phyloP scores from a whole-genome alignment of 2,888 invertebrate genomes.

The Lysandra coridon region DNA sequence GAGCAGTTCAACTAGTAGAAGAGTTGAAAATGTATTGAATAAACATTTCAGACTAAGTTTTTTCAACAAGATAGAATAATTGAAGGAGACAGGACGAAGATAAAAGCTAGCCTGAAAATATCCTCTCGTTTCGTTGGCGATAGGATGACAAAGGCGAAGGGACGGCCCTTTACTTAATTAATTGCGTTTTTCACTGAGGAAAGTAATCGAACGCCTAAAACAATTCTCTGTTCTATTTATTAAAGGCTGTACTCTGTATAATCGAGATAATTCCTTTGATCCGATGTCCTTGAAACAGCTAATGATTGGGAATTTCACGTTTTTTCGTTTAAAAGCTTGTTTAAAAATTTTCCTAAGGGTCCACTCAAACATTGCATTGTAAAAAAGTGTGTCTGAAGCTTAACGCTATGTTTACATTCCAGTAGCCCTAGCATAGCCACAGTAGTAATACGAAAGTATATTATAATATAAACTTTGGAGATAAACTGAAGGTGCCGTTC shows the following conservation, averaged over 20 bases:
- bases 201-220: conserved; percentile 25
- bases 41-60: background rate
- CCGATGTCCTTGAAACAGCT: background rate
- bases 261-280: conserved; percentile 6
- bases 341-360: background rate
- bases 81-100: conserved; percentile 10
- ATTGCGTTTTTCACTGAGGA: conserved; percentile 29
- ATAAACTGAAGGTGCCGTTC: no score
- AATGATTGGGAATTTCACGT: conserved; percentile 8
- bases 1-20: background rate
- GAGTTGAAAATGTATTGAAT: background rate
- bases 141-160: conserved; percentile 26
- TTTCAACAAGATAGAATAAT: background rate
- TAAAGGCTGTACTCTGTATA: background rate
- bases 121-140: conserved; percentile 9
- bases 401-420: no score
- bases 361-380: background rate
- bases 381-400: background rate
- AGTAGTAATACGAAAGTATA: no score
- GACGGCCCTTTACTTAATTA: conserved; percentile 25
- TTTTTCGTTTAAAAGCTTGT: background rate
- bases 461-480: no score
- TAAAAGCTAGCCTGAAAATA: conserved; percentile 18
- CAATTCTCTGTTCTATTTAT: conserved; percentile 24
- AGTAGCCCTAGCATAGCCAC: no score